These are phyloP conservation scores for Drosophila borborema DNA, from an alignment of 2,888 invertebrate species.

Conservation along the genomic window DNA sequence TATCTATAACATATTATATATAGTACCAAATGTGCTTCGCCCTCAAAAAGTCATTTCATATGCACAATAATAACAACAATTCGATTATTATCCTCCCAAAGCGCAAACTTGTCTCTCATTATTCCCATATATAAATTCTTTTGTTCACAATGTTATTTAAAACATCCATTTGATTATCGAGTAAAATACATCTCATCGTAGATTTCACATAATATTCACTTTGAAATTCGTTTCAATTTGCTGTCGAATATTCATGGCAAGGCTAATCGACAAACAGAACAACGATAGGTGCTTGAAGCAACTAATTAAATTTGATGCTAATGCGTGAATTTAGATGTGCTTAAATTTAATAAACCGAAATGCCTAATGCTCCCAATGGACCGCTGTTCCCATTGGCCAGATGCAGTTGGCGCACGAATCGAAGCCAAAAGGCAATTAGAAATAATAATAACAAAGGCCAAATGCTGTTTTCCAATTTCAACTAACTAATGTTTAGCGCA, in stretches of 20 bases:
- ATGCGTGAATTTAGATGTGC: constrained; percentile 53
- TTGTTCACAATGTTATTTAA: background rate
- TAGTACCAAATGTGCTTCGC: background rate
- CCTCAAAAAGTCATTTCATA: background rate
- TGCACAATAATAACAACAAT: background rate
- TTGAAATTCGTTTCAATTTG: background rate
- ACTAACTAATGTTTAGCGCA: constrained; percentile 49
- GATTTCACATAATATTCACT: background rate
- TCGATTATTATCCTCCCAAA: rapidly evolving
- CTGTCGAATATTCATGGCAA: background rate
- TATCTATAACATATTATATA: background rate
- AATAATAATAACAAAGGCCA: constrained; percentile 67
- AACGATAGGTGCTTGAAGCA: constrained; percentile 1
- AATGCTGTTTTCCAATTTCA: constrained; percentile 53
- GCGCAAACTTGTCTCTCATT: background rate
- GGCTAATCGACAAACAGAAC: constrained; percentile 13
- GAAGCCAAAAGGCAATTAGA: constrained; percentile 60
- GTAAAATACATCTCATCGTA: background rate
- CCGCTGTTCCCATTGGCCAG: constrained; percentile 22
- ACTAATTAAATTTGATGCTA: constrained; percentile 57
- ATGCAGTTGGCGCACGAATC: constrained; percentile 18
- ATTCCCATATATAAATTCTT: background rate
- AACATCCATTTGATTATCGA: too few relatives aligned
- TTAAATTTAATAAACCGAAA: constrained; percentile 40
- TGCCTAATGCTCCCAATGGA: constrained; percentile 18